Conservation (phyloP, 2,797 vertebrate genomes). For the Picus viridis region DNA sequence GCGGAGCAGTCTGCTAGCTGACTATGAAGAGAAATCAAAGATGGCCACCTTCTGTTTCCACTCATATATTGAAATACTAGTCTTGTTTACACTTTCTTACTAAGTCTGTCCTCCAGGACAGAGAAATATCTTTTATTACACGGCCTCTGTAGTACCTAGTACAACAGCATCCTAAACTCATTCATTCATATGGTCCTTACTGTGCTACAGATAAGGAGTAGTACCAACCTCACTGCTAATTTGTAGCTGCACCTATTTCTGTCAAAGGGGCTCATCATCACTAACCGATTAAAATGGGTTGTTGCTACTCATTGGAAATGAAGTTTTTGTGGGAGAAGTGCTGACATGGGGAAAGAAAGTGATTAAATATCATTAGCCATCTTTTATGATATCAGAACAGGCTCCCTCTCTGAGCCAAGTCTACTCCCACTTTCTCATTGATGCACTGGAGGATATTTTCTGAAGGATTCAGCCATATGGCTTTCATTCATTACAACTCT, state of each 20-base stretch:
- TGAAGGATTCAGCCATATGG: neutral
- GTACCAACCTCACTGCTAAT: neutral
- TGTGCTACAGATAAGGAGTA: neutral
- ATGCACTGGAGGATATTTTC: constrained; percentile 33
- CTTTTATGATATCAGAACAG: constrained; percentile 30
- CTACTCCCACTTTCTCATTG: constrained; percentile 37
- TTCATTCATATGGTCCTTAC: neutral
- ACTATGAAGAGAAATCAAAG: neutral
- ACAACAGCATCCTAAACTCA: neutral
- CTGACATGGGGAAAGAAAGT: constrained; percentile 43
- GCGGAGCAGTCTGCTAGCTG: neutral
- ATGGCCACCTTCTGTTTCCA: neutral
- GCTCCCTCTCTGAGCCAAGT: neutral
- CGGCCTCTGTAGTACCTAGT: fast-evolving
- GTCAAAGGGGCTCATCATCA: constrained; percentile 40
- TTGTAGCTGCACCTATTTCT: neutral
- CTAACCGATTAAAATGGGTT: constrained; percentile 17
- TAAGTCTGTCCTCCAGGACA: neutral
- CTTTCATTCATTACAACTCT: constrained; percentile 9
- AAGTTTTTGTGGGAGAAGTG: constrained; percentile 38
- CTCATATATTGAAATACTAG: neutral
- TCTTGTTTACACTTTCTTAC: neutral
- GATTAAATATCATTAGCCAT: constrained; percentile 46
- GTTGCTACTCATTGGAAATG: constrained; percentile 14
- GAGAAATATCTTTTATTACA: neutral